Conservation (phyloP, 2,113 vertebrate genomes). For the Chaenogobius annularis region DNA sequence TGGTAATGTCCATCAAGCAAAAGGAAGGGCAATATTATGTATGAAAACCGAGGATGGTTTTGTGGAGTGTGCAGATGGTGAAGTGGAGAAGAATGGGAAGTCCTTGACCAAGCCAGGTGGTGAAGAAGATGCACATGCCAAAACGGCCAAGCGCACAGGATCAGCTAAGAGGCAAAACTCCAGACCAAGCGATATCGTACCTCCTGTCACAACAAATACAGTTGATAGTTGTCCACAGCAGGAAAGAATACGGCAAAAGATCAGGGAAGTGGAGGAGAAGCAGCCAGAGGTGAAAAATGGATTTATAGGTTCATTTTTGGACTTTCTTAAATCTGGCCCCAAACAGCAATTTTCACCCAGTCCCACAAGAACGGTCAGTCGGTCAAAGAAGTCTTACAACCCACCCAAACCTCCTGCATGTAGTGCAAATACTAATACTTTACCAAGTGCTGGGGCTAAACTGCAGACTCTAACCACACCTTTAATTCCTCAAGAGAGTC, state of each 20-base stretch:
- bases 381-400: constrained; percentile 82
- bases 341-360: constrained; percentile 93
- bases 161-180: constrained; percentile 87
- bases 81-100: constrained; percentile 86
- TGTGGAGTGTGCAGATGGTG: constrained; percentile 73
- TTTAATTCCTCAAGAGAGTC: constrained; percentile 70
- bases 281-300: constrained; percentile 97
- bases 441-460: constrained; percentile 73
- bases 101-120: constrained; percentile 75
- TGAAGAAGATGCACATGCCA: constrained; percentile 79
- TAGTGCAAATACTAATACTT: constrained; percentile 42
- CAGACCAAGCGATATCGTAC: constrained; percentile 81
- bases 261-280: constrained; percentile 96
- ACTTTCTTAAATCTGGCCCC: constrained; percentile 96
- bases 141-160: constrained; percentile 79
- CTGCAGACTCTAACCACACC: constrained; percentile 63
- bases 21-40: constrained; percentile 56
- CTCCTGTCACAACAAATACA: constrained; percentile 79
- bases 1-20: constrained; percentile 60
- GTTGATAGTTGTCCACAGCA: constrained; percentile 92
- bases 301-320: constrained; percentile 96
- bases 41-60: constrained; percentile 81
- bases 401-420: constrained; percentile 78
- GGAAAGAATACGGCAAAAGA: constrained; percentile 96
- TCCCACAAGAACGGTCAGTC: constrained; percentile 85